A percentile compares a stretch with the other conserved stretches of the same genome.
Evolutionary conservation across 2,113 vertebrate genomes (phyloP).

Genomic region (Manacus vitellinus): DNA sequence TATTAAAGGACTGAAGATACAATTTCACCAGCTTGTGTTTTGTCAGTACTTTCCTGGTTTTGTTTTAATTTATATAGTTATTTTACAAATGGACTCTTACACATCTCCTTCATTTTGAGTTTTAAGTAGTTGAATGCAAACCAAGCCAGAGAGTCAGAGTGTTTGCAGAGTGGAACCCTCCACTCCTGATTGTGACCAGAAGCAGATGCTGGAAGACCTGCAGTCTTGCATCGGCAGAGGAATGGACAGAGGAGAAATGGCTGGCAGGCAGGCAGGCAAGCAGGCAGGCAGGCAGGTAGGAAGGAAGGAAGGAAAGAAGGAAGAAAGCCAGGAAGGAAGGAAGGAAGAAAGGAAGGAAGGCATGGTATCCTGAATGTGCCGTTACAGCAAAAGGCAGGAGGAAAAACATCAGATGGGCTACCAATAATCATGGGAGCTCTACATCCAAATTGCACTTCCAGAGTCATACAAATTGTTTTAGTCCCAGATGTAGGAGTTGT

Average conservation of each 20-base stretch:
- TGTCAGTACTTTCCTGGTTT: background rate
- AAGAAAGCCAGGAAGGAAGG: background rate
- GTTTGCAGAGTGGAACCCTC: background rate
- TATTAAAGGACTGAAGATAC: background rate
- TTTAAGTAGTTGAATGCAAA: background rate
- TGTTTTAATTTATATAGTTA: background rate
- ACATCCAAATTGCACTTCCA: background rate
- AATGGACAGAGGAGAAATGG: background rate
- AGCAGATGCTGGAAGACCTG: background rate
- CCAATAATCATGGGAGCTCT: background rate
- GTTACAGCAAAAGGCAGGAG: background rate
- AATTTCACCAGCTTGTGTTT: background rate
- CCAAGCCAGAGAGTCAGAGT: background rate
- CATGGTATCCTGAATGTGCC: accelerated
- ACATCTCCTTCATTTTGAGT: background rate
- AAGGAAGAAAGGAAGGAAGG: background rate
- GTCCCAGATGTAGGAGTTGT: background rate
- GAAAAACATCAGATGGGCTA: background rate
- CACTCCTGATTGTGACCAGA: background rate
- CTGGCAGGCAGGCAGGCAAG: background rate
- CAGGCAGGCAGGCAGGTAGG: background rate
- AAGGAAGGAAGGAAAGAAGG: too few species aligned
- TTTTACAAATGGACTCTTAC: background rate
- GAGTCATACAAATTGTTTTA: background rate
- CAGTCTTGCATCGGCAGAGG: accelerated